Percentiles rank a stretch among this genome's conserved stretches.
Conservation (phyloP, 2,888 invertebrate genomes). For the Coelinius sp. region DNA sequence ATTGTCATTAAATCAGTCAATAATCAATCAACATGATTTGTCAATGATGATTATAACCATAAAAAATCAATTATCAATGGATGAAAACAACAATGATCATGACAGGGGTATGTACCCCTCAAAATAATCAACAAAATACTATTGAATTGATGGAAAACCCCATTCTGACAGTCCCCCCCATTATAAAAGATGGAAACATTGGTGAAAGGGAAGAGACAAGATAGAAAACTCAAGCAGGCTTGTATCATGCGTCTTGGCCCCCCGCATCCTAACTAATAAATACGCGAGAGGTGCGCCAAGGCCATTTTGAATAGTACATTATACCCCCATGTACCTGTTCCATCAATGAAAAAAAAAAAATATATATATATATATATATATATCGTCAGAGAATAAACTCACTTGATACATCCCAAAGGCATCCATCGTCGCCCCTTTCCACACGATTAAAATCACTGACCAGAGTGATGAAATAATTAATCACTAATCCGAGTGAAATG, state of each 20-base stretch:
- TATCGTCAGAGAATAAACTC: slow-evolving; percentile 53
- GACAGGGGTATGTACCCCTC: too few relatives aligned
- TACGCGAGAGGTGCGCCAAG: slow-evolving; percentile 49
- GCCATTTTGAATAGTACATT: slow-evolving; percentile 60
- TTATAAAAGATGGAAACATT: slow-evolving; percentile 1
- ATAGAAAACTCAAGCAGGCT: slow-evolving; percentile 41
- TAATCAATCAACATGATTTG: not conserved
- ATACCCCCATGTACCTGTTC: slow-evolving; percentile 46
- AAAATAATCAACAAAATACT: too few relatives aligned
- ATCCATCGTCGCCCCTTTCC: slow-evolving; percentile 59
- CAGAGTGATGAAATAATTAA: not conserved
- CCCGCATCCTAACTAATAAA: slow-evolving; percentile 3
- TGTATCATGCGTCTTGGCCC: slow-evolving; percentile 16
- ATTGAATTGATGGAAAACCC: slow-evolving; percentile 1
- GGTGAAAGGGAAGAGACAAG: slow-evolving; percentile 38
- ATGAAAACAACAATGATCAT: too few relatives aligned
- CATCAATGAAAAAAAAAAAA: not conserved
- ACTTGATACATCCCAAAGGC: slow-evolving; percentile 70
- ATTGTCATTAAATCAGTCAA: not conserved
- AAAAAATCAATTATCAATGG: too few relatives aligned
- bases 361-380: slow-evolving; percentile 4
- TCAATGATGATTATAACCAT: too few relatives aligned
- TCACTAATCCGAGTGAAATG: not conserved
- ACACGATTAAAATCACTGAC: not conserved
- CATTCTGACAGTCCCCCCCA: not conserved